These are phyloP conservation scores for Eristalinus sepulchralis DNA, from an alignment of 2,888 invertebrate genomes.

Conservation along the genomic window DNA sequence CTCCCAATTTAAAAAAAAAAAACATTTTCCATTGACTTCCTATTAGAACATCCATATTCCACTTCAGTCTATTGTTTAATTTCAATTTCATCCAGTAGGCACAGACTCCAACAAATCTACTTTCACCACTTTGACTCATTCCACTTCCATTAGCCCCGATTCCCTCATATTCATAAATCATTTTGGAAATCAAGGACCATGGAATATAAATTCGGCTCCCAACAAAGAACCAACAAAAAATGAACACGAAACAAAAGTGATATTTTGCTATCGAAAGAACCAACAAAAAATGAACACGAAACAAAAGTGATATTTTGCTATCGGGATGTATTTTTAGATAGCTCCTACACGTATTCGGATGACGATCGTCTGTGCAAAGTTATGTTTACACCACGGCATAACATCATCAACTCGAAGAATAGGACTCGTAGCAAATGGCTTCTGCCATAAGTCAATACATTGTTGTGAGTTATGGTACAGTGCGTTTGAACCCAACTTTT, in stretches of 20 bases:
- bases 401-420: neutral
- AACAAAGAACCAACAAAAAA: neutral
- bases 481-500: conserved; percentile 48
- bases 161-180: conserved; percentile 25
- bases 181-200: conserved; percentile 34
- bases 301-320: neutral
- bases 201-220: conserved; percentile 1
- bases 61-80: neutral
- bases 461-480: conserved; percentile 35
- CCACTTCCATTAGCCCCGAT: conserved; percentile 4
- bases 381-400: conserved; percentile 20
- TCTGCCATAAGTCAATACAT: conserved; percentile 20
- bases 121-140: conserved; percentile 2
- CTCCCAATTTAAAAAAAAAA: no score
- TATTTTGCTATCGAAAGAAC: neutral
- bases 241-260: neutral
- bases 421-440: conserved; percentile 7
- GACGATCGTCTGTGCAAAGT: neutral
- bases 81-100: neutral
- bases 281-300: neutral
- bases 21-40: no score
- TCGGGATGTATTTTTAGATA: neutral
- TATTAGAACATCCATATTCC: neutral
- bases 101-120: neutral
- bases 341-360: neutral